Base-by-base conservation (phyloP, 1,140 invertebrate species). In the Drosophila triauraria region DNA sequence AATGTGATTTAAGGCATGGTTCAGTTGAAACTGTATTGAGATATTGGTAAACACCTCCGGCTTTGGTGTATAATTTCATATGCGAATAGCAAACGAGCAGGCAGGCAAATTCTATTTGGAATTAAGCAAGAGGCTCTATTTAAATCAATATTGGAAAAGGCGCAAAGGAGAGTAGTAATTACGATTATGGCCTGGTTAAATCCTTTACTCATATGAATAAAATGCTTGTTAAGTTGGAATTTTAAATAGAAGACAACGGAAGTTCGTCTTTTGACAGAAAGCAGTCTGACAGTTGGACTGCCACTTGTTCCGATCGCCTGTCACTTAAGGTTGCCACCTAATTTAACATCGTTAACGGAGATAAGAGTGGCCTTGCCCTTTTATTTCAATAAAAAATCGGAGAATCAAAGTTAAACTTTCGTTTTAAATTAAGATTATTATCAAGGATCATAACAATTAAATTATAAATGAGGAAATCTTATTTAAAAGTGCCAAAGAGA, bases 1-100 rank as follows among this genome's bases (percentile, higher is more conserved):
- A 62, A 67, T 67, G 42, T 67, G 58, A 67, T 67, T 67, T 65
- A 65, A 67, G 60, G 32, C 56, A 61, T 17, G 44, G 35, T 42
- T 42, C 20, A 12, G 40, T 17, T 44, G 20, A 25, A 43, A 65
- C 44, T 20, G 15, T n/a, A 44, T 40, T 17, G 30, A 63, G 57
- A 62, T 65, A 63, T 35, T 65, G 57, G 53, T 62, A 63, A 65
- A 62, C 62, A 65, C 42, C 58, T 38, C 43, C 25, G 62, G 62
- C 25, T 4, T 59, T 17, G 27, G 43, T 44, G 38, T 38, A 63
- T 47, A 47, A 30, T 63, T 63, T 27, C 13, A 15, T 62, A 62
- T 65, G 42, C 40, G 25, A 47, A 23, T 46, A 25, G 10, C 30
- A 60, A 20, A 17, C 30, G 7, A 61, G 12, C 27, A 27, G 61